Base-by-base conservation (phyloP, 1,140 invertebrate species). In the Meloidogyne exigua region DNA sequence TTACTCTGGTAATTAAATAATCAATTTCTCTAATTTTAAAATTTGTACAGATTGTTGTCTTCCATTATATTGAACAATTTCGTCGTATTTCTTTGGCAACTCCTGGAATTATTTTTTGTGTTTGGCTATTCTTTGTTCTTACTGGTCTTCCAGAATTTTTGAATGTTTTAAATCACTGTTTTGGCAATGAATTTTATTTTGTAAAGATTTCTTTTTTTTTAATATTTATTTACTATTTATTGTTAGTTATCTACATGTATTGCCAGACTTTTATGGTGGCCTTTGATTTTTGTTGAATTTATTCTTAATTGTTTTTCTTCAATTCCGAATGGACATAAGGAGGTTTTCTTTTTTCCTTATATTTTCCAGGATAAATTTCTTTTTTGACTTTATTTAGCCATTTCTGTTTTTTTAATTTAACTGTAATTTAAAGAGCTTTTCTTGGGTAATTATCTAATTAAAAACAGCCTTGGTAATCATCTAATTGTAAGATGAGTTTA, bases 101-200 rank as follows among this genome's bases (percentile, higher is more conserved):
- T 12, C 65, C 81, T 32, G 80, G 80, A 25, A 26, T 68, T 26
- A 64, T 81, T 28, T 81, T 83, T 32, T 72, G 65, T 32, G 80
- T 65, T 18, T 81, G 80, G 80, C 21, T 80, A 15, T 66, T 81
- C 11, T 83, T 81, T 67, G 80, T 81, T 26, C 15, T 83, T 13
- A 62, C 57, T 42, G 80, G 80, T 15, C 23, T 76, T 49, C 76
- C 76, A 13, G 80, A 81, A 67, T 81, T 81, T 65, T 78, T 78
- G 36, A 69, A 65, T 44, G 83, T 68, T 72, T 63, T 81, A 74
- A 65, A 42, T 25, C 15, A 70, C n/a, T 78, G 81, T 11, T 72
- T 72, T 57, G 1, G 44, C 57, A 21, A 73, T 64, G 25, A 62
- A 73, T 62, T 23, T 32, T 57, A 57, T n/a, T 57, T 57, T 57